These are phyloP conservation scores for Amitus sp. DNA, from an alignment of 2,888 invertebrate genomes.

Conservation along the genomic window DNA sequence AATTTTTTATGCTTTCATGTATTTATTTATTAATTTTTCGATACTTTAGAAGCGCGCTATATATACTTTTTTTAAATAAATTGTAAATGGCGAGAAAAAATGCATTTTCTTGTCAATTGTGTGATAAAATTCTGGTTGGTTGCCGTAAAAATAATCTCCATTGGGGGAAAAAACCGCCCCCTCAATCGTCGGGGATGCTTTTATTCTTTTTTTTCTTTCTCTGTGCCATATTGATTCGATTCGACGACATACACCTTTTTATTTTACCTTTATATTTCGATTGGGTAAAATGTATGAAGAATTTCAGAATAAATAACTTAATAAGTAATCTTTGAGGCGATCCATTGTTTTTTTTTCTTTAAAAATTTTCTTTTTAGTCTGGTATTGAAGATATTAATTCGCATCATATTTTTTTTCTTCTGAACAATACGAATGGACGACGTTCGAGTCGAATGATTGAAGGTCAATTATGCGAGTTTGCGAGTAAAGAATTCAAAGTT, in stretches of 20 bases:
- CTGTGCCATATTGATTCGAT: constrained; percentile 2
- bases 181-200: too few species aligned
- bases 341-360: not conserved
- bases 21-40: too few species aligned
- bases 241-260: constrained; percentile 2
- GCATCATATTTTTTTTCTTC: constrained; percentile 17
- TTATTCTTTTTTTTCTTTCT: not conserved
- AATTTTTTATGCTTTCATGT: too few species aligned
- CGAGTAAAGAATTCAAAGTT: not conserved
- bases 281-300: not conserved
- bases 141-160: too few species aligned
- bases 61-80: too few species aligned
- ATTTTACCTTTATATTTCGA: not conserved
- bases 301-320: not conserved
- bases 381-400: not conserved
- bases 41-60: too few species aligned
- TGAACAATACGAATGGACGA: constrained; percentile 20
- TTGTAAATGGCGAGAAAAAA: too few species aligned
- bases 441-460: constrained; percentile 19
- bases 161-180: too few species aligned
- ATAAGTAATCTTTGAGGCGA: not conserved
- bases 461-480: not conserved
- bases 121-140: too few species aligned
- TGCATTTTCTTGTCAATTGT: too few species aligned
- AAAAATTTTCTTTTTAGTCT: not conserved